These are phyloP conservation scores for Arbacia lixula DNA, from an alignment of 53 echinoderm and acorn worm genomes.

Conservation along the genomic window DNA sequence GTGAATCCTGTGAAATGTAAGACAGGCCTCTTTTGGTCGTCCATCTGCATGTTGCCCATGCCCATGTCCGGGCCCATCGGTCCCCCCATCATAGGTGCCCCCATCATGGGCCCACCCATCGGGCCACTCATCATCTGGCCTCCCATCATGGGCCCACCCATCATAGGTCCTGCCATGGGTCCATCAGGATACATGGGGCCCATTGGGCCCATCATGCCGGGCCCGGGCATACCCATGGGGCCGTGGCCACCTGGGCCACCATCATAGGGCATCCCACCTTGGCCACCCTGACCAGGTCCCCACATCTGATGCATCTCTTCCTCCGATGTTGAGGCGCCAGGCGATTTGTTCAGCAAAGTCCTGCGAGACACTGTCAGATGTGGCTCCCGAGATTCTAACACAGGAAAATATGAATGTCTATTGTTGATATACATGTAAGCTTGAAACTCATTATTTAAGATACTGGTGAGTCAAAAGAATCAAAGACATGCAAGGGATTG, in stretches of 20 bases:
- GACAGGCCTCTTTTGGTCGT: slow-evolving; percentile 9
- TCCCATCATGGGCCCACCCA: not conserved
- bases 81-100: not conserved
- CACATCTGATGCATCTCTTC: too few species aligned
- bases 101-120: not conserved
- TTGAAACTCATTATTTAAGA: too few species aligned
- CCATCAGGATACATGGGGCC: not conserved
- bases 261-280: too few species aligned
- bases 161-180: not conserved
- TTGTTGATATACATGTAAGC: too few species aligned
- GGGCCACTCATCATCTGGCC: not conserved
- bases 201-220: not conserved
- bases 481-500: too few species aligned
- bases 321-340: too few species aligned
- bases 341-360: too few species aligned
- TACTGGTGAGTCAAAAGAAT: too few species aligned
- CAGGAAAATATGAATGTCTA: too few species aligned
- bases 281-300: too few species aligned
- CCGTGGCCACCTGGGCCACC: not conserved
- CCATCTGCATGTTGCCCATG: not conserved
- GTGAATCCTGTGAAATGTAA: slow-evolving; percentile 27
- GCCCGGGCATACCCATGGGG: not conserved
- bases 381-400: too few species aligned
- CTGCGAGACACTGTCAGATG: too few species aligned
- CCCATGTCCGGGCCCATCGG: not conserved